Evolutionary conservation across 2,113 vertebrate species (phyloP).

Genomic region (Takifugu bimaculatus): DNA sequence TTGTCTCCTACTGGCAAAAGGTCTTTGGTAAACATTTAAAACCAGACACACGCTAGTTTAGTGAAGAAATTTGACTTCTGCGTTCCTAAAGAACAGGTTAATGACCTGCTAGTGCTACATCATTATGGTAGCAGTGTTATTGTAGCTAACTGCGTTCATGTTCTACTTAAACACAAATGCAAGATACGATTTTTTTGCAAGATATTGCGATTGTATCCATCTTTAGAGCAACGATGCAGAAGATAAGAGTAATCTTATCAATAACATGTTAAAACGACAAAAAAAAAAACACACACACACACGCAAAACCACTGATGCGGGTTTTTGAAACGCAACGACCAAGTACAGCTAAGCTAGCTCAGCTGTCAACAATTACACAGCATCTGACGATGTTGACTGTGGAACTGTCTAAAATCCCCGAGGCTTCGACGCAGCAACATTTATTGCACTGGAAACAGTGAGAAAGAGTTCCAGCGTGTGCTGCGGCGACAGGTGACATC

Average conservation of each 20-base stretch:
- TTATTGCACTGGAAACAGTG: no score
- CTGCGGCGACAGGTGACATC: slow-evolving; percentile 39
- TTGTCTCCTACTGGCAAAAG: neutral
- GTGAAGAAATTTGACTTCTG: neutral
- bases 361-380: neutral
- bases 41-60: neutral
- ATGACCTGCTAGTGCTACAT: neutral
- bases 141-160: no score
- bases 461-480: slow-evolving; percentile 1
- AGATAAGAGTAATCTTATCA: no score
- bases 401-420: neutral
- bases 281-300: no score
- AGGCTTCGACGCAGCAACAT: neutral
- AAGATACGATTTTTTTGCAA: no score
- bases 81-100: neutral
- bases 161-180: no score
- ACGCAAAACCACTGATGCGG: no score
- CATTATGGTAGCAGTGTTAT: neutral
- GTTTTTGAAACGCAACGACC: no score
- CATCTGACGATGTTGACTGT: neutral
- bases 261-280: no score
- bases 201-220: no score
- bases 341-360: neutral
- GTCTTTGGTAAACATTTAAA: neutral
- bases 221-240: no score